A percentile compares a stretch with the other conserved stretches of the same genome.
Conservation (phyloP, 2,113 vertebrate genomes). For the Fregata magnificens region DNA sequence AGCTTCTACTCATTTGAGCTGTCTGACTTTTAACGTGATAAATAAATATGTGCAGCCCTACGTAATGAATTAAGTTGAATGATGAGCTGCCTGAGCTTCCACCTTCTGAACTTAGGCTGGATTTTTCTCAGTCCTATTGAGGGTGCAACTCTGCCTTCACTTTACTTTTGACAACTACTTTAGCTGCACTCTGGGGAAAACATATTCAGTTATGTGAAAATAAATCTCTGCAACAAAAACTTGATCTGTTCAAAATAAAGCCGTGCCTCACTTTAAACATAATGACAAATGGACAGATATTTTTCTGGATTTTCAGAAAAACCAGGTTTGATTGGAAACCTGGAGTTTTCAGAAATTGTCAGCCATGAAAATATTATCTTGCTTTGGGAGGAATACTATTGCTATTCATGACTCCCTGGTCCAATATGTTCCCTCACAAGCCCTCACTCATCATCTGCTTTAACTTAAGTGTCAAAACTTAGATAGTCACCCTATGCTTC, state of each 20-base stretch:
- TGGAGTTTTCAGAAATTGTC: not conserved
- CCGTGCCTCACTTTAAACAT: not conserved
- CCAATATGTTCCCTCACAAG: not conserved
- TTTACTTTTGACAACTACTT: not conserved
- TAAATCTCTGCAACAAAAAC: not conserved
- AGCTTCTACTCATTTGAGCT: not conserved
- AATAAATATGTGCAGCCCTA: not conserved
- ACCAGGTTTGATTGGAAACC: not conserved
- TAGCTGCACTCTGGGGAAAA: not conserved
- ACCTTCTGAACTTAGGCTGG: not conserved
- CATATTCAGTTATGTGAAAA: not conserved
- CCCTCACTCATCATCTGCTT: not conserved
- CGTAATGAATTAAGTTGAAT: not conserved
- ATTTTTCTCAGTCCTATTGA: not conserved
- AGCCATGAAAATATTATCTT: not conserved
- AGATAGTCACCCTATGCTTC: not conserved
- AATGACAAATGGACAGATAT: not conserved
- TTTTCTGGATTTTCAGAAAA: not conserved
- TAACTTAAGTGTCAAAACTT: not conserved
- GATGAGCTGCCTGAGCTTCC: not conserved
- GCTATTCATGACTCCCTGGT: not conserved
- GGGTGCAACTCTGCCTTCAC: not conserved
- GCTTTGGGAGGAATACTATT: not conserved
- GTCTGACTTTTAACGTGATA: not conserved
- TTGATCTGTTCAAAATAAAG: not conserved